Evolutionary conservation across 2,113 vertebrate genomes (phyloP).

Genomic region (Amphiprion ocellaris): DNA sequence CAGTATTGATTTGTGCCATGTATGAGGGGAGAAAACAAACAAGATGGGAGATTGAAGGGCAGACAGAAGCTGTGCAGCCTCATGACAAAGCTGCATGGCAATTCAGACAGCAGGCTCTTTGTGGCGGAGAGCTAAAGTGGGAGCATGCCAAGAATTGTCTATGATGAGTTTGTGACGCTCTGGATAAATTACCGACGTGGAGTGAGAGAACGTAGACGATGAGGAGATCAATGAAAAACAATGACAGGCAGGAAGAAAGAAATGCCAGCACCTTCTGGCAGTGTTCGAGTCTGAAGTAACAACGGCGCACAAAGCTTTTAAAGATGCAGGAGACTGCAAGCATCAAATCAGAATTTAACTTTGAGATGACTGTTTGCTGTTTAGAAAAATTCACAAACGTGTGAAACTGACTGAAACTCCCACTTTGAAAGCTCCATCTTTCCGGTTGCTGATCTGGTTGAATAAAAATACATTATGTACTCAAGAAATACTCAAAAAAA

Average conservation of each 20-base stretch:
- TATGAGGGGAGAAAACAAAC: conserved; percentile 46
- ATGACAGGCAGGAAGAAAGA: conserved; percentile 30
- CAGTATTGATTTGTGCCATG: conserved; percentile 65
- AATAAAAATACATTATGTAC: no score
- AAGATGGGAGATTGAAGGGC: conserved; percentile 52
- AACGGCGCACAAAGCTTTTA: conserved; percentile 16
- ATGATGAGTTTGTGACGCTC: conserved; percentile 60
- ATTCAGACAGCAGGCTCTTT: conserved; percentile 45
- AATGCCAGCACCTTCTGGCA: conserved; percentile 41
- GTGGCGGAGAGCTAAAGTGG: conserved; percentile 45
- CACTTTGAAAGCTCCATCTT: no score
- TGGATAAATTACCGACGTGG: conserved; percentile 42
- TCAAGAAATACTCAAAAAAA: no score
- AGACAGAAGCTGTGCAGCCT: conserved; percentile 35
- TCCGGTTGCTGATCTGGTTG: no score
- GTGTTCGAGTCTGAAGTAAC: conserved; percentile 20
- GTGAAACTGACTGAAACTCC: no score
- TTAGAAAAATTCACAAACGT: conserved; percentile 1
- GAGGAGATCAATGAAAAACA: conserved; percentile 70
- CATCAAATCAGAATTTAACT: conserved; percentile 4
- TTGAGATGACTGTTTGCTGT: not conserved
- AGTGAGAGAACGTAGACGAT: conserved; percentile 22
- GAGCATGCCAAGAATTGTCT: conserved; percentile 65
- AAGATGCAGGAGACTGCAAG: not conserved
- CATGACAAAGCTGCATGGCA: conserved; percentile 53